These are phyloP conservation scores for Pyrrhia umbra DNA, from an alignment of 2,888 invertebrate genomes.

Conservation along the genomic window DNA sequence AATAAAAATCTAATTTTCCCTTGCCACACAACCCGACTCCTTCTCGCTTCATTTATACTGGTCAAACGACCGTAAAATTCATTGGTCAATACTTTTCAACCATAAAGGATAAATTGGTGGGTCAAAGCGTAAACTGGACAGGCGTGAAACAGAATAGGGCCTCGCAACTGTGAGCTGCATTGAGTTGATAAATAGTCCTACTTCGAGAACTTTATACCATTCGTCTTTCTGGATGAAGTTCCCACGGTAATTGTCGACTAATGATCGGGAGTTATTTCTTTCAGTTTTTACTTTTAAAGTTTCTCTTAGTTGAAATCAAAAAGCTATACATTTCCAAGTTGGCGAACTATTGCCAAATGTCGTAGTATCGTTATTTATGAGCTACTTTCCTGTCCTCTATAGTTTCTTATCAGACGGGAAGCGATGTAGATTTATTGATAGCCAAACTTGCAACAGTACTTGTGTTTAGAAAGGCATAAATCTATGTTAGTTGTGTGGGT, in stretches of 20 bases:
- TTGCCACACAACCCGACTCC: constrained; percentile 46
- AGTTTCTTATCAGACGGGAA: constrained; percentile 61
- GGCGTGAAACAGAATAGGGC: constrained; percentile 50
- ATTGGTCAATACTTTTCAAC: constrained; percentile 63
- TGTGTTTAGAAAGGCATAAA: constrained; percentile 46
- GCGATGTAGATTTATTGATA: constrained; percentile 62
- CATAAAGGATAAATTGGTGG: constrained; percentile 65
- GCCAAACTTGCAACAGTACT: constrained; percentile 50
- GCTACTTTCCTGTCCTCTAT: constrained; percentile 38
- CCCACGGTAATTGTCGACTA: constrained; percentile 72
- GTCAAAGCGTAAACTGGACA: constrained; percentile 43
- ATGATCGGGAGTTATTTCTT: constrained; percentile 65
- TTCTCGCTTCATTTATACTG: constrained; percentile 60
- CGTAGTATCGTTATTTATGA: constrained; percentile 47
- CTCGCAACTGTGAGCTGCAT: constrained; percentile 40
- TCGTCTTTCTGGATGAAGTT: constrained; percentile 69
- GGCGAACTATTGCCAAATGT: constrained; percentile 29
- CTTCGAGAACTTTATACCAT: constrained; percentile 67
- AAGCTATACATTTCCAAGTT: constrained; percentile 28
- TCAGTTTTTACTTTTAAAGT: constrained; percentile 54
- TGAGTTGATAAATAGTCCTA: constrained; percentile 64
- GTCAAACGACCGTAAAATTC: constrained; percentile 67
- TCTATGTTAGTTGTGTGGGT: constrained; percentile 27
- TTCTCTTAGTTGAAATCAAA: constrained; percentile 34
- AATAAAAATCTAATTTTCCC: constrained; percentile 53